Evolutionary conservation across 2,797 vertebrate species (phyloP).

Genomic region (Decapterus maruadsi): DNA sequence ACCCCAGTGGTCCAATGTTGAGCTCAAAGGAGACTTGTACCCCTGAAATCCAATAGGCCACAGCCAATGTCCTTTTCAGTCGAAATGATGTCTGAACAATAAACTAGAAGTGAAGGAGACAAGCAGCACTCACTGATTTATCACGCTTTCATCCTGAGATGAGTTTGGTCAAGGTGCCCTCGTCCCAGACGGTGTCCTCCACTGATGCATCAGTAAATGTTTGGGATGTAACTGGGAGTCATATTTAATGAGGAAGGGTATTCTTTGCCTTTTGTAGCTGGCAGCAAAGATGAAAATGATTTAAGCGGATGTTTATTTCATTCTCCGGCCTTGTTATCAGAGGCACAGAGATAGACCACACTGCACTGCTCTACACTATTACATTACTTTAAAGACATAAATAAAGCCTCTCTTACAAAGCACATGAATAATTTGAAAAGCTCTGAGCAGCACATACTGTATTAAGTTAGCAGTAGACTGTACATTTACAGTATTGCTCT

Average conservation of each 20-base stretch:
- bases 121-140: constrained; percentile 60
- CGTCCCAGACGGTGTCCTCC: constrained; percentile 38
- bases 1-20: background rate
- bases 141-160: constrained; percentile 55
- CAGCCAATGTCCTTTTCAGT: constrained; percentile 42
- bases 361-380: background rate
- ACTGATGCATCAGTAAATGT: constrained; percentile 43
- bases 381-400: background rate
- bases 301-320: constrained; percentile 17
- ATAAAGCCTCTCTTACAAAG: constrained; percentile 8
- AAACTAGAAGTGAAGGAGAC: constrained; percentile 55
- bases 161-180: constrained; percentile 71
- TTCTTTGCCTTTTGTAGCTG: constrained; percentile 6
- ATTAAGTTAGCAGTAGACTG: background rate
- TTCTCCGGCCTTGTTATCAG: constrained; percentile 13
- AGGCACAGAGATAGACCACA: background rate
- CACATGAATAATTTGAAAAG: background rate
- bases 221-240: constrained; percentile 34
- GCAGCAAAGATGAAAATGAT: constrained; percentile 26
- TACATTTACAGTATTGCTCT: constrained; percentile 28
- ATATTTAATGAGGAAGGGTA: constrained; percentile 37
- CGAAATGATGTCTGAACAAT: constrained; percentile 56
- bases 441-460: background rate
- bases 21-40: constrained; percentile 40
- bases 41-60: constrained; percentile 62